phyloP scores from a whole-genome alignment of 2,888 invertebrate species.

The Sesia apiformis region DNA sequence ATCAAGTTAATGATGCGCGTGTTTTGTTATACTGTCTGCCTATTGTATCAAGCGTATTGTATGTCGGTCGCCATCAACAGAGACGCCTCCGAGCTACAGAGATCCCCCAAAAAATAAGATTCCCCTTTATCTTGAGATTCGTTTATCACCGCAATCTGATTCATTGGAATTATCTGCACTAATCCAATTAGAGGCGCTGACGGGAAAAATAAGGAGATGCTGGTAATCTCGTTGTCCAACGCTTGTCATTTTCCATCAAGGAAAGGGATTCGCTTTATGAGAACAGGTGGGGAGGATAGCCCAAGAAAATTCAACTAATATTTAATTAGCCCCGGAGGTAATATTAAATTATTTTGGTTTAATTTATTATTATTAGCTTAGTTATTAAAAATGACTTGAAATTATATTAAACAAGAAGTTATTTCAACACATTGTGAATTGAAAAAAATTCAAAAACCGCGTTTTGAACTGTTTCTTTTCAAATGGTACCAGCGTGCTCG shows the following conservation, averaged over 20 bases:
- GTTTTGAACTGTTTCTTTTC: no score
- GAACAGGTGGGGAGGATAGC: background rate
- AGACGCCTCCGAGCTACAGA: background rate
- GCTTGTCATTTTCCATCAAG: slow-evolving; percentile 4
- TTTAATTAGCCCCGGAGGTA: background rate
- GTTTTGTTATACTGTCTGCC: background rate
- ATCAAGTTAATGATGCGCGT: background rate
- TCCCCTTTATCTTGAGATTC: slow-evolving; percentile 22
- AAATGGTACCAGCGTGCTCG: background rate
- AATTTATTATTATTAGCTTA: background rate
- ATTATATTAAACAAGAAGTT: no score
- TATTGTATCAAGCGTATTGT: background rate
- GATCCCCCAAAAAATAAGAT: background rate
- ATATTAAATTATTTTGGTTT: background rate
- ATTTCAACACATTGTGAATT: background rate
- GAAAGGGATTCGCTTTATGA: background rate
- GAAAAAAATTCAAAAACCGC: background rate
- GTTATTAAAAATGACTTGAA: no score
- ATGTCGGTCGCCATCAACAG: background rate
- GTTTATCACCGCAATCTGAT: slow-evolving; percentile 35
- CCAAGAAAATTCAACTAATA: background rate
- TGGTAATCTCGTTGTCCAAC: slow-evolving; percentile 4
- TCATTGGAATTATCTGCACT: slow-evolving; percentile 30
- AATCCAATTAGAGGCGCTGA: slow-evolving; percentile 29
- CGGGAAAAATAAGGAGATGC: slow-evolving; percentile 25